Evolutionary conservation across 2,797 vertebrate genomes (phyloP).

Genomic region (Pipistrellus pipistrellus): DNA sequence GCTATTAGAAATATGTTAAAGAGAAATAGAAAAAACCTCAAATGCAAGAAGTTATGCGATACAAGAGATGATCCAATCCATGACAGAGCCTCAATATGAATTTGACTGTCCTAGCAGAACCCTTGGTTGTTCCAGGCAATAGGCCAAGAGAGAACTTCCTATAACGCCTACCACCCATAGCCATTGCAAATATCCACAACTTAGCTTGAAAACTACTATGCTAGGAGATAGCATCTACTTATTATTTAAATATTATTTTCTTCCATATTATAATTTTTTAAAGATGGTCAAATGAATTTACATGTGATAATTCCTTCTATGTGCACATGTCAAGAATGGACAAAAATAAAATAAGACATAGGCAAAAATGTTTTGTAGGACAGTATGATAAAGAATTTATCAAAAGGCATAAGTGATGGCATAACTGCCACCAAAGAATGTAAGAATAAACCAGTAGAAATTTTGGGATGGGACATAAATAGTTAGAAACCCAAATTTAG

Average conservation of each 20-base stretch:
- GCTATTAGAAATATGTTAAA: conserved; percentile 23
- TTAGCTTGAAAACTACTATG: conserved; percentile 5
- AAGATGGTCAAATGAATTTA: background rate
- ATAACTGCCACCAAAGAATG: background rate
- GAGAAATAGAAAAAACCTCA: conserved; percentile 34
- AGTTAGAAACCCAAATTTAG: background rate
- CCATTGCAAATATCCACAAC: background rate
- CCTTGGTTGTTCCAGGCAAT: background rate
- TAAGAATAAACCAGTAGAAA: conserved; percentile 31
- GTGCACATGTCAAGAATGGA: background rate
- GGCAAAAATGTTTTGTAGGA: conserved; percentile 9
- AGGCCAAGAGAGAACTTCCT: conserved; percentile 3
- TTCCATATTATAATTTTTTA: background rate
- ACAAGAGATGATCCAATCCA: background rate
- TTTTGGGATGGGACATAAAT: background rate
- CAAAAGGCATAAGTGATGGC: background rate
- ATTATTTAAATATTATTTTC: conserved; percentile 20
- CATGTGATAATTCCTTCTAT: background rate
- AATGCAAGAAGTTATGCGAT: background rate
- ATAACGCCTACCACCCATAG: background rate
- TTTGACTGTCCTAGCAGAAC: background rate
- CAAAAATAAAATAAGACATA: conserved; percentile 7
- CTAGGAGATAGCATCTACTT: background rate
- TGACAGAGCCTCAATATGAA: background rate
- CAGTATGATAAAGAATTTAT: conserved; percentile 1